A percentile compares a stretch with the other conserved stretches of the same genome.
Conservation (phyloP, 35 echinoderm and acorn worm species). For the Ophioderma brevispina region DNA sequence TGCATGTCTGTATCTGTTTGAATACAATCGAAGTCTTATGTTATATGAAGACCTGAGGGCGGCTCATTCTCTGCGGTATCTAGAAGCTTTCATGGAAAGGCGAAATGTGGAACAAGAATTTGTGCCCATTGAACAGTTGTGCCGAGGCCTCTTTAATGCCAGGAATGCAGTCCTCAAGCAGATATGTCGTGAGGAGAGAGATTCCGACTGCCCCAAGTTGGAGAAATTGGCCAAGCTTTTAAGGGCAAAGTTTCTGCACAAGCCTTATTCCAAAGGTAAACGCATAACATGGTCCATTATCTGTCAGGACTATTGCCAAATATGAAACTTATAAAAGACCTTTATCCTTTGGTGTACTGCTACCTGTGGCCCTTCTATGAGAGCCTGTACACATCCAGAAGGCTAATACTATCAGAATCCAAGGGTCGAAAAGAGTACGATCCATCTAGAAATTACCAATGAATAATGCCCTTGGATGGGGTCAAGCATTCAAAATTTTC, state of each 20-base stretch:
- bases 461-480: no score
- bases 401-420: no score
- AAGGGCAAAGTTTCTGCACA: slow-evolving; percentile 18
- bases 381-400: no score
- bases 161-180: slow-evolving; percentile 2
- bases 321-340: no score
- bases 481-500: no score
- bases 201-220: slow-evolving; percentile 46
- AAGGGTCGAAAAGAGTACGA: no score
- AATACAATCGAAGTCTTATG: slow-evolving; percentile 56
- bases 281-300: no score
- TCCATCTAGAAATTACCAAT: no score
- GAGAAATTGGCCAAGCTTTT: slow-evolving; percentile 24
- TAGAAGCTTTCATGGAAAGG: slow-evolving; percentile 31
- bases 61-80: slow-evolving; percentile 18
- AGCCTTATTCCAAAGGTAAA: slow-evolving; percentile 65
- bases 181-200: slow-evolving; percentile 10
- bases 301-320: no score
- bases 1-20: slow-evolving; percentile 47
- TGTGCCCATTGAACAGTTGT: neutral
- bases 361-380: no score
- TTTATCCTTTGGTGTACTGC: no score
- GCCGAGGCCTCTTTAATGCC: neutral
- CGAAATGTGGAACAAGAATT: neutral
- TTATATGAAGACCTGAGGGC: slow-evolving; percentile 66